A percentile compares a stretch with the other conserved stretches of the same genome.
These are phyloP conservation scores for Drosophila arizonae DNA, from an alignment of 1,140 invertebrate genomes.

Conservation along the genomic window DNA sequence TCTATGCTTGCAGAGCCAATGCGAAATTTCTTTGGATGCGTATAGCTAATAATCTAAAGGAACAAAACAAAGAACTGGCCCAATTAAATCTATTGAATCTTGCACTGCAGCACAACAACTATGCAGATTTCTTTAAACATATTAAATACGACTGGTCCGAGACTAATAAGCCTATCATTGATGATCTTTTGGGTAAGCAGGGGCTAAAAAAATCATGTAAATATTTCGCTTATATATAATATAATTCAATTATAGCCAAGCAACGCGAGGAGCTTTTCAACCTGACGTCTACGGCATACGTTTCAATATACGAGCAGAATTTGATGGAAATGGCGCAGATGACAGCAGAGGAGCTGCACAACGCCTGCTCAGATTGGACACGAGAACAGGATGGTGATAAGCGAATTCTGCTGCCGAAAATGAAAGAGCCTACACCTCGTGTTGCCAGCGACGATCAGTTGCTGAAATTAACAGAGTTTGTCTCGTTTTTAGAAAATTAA, in stretches of 20 bases:
- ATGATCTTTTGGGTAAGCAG: constrained; percentile 53
- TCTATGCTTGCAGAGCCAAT: constrained; percentile 36
- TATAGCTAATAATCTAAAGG: constrained; percentile 53
- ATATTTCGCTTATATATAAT: neutral
- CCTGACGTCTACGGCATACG: constrained; percentile 58
- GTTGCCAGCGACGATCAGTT: constrained; percentile 65
- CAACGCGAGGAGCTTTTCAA: constrained; percentile 64
- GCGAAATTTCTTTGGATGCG: constrained; percentile 73
- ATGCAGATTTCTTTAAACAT: constrained; percentile 61
- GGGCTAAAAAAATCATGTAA: neutral
- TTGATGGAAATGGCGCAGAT: constrained; percentile 58
- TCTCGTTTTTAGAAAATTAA: constrained; percentile 72
- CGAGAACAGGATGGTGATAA: constrained; percentile 61
- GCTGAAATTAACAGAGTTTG: constrained; percentile 70
- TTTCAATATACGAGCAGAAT: constrained; percentile 68
- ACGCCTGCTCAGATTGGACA: constrained; percentile 50
- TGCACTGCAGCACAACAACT: constrained; percentile 66
- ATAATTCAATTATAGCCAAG: constrained; percentile 25
- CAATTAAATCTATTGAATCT: constrained; percentile 62
- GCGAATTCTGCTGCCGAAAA: constrained; percentile 55
- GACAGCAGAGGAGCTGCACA: constrained; percentile 52
- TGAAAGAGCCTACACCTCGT: constrained; percentile 37
- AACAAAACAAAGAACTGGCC: constrained; percentile 57
- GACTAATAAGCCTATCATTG: constrained; percentile 47
- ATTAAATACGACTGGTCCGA: constrained; percentile 70